Evolutionary conservation across 2,113 vertebrate genomes (phyloP).

Genomic region (Thryonomys swinderianus): DNA sequence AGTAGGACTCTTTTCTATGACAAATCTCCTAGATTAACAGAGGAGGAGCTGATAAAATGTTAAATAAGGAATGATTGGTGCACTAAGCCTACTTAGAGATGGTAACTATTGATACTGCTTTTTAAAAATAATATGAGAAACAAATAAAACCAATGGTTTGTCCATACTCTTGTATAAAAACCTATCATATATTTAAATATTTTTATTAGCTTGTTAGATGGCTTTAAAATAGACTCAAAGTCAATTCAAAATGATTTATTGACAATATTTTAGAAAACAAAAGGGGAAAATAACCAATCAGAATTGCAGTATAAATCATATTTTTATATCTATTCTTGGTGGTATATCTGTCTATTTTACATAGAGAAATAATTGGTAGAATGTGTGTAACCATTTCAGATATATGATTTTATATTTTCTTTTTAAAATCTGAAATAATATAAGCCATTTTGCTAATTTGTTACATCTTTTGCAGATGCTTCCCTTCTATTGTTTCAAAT

Average conservation of each 20-base stretch:
- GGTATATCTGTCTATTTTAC: slow-evolving; percentile 18
- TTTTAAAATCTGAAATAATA: slow-evolving; percentile 10
- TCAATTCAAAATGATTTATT: slow-evolving; percentile 45
- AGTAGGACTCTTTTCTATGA: background rate
- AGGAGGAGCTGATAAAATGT: background rate
- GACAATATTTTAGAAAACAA: slow-evolving; percentile 33
- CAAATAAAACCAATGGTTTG: slow-evolving; percentile 6
- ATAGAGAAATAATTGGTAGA: background rate
- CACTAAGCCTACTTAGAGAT: background rate
- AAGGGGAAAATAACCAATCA: slow-evolving; percentile 8
- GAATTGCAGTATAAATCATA: background rate
- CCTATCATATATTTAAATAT: slow-evolving; percentile 9
- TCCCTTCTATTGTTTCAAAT: background rate
- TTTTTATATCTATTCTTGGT: background rate
- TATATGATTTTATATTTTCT: slow-evolving; percentile 16
- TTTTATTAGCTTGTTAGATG: background rate
- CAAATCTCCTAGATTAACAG: background rate
- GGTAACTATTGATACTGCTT: background rate
- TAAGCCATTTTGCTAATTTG: background rate
- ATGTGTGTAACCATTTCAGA: slow-evolving; percentile 25
- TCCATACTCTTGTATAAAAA: background rate
- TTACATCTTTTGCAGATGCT: slow-evolving; percentile 5
- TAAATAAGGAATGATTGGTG: background rate
- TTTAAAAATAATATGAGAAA: background rate
- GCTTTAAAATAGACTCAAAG: slow-evolving; percentile 34